Conservation (phyloP, 2,797 vertebrate genomes). For the Platyrinchus mystaceus region DNA sequence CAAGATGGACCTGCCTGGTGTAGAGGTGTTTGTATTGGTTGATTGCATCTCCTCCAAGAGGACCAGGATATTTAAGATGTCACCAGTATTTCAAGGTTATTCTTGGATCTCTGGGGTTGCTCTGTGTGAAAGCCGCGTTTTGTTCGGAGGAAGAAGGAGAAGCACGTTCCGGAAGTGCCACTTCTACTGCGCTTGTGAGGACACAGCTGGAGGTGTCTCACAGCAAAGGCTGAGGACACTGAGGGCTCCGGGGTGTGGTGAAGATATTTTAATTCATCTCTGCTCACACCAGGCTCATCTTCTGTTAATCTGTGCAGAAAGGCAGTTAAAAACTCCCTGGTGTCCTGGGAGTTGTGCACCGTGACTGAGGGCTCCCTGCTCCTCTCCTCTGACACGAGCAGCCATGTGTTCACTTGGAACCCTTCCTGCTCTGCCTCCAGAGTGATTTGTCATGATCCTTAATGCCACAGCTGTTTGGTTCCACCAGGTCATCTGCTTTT, state of each 20-base stretch:
- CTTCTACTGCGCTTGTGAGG: neutral
- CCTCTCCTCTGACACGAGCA: fast-evolving
- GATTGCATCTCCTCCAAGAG: neutral
- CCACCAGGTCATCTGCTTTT: conserved; percentile 70
- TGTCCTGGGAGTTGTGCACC: neutral
- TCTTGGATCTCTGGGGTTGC: neutral
- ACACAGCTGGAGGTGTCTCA: neutral
- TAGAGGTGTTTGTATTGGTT: fast-evolving
- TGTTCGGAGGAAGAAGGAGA: neutral
- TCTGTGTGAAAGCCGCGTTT: neutral
- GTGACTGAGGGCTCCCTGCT: neutral
- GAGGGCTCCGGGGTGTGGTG: fast-evolving
- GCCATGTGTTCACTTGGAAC: neutral
- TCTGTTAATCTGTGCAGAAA: neutral
- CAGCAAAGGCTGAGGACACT: neutral
- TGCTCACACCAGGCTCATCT: neutral
- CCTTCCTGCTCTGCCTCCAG: neutral
- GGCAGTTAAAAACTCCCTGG: neutral
- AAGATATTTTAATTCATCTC: neutral
- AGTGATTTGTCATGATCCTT: neutral
- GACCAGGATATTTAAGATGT: neutral
- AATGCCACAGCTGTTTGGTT: conserved; percentile 62
- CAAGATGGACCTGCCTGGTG: neutral
- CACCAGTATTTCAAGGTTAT: neutral
- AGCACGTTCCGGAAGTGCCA: fast-evolving